Conservation (phyloP, 2,113 vertebrate species). For the Gopherus evgoodei region DNA sequence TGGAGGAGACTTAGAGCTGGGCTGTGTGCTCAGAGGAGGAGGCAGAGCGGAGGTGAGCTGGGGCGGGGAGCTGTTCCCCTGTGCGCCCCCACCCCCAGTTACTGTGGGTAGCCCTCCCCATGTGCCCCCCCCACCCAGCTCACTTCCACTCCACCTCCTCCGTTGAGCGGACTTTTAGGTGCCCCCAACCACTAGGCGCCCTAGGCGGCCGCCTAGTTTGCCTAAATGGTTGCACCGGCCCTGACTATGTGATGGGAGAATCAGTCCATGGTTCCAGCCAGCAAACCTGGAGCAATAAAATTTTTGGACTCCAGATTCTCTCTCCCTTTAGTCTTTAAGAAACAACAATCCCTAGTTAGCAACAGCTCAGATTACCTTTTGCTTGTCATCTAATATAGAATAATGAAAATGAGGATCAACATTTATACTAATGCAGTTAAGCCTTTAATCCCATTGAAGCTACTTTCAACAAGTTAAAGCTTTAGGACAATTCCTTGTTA, state of each 20-base stretch:
- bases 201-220: too few species aligned
- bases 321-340: constrained; percentile 23
- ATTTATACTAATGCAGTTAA: not conserved
- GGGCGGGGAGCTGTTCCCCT: too few species aligned
- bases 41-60: too few species aligned
- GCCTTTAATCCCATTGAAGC: constrained; percentile 29
- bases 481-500: constrained; percentile 42
- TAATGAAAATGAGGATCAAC: constrained; percentile 27
- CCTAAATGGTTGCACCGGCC: too few species aligned
- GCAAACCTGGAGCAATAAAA: constrained; percentile 29
- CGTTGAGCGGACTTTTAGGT: too few species aligned
- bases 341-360: constrained; percentile 9
- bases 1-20: too few species aligned
- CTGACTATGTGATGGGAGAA: constrained; percentile 29
- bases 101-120: too few species aligned
- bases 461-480: constrained; percentile 20
- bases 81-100: too few species aligned
- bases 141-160: too few species aligned
- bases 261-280: constrained; percentile 15
- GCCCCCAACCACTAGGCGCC: too few species aligned
- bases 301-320: not conserved
- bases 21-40: too few species aligned
- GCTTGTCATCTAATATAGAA: not conserved
- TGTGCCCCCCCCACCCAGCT: too few species aligned
- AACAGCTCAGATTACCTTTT: constrained; percentile 10